These are phyloP conservation scores for Meiosimyza decipiens DNA, from an alignment of 2,888 invertebrate species.

Conservation along the genomic window DNA sequence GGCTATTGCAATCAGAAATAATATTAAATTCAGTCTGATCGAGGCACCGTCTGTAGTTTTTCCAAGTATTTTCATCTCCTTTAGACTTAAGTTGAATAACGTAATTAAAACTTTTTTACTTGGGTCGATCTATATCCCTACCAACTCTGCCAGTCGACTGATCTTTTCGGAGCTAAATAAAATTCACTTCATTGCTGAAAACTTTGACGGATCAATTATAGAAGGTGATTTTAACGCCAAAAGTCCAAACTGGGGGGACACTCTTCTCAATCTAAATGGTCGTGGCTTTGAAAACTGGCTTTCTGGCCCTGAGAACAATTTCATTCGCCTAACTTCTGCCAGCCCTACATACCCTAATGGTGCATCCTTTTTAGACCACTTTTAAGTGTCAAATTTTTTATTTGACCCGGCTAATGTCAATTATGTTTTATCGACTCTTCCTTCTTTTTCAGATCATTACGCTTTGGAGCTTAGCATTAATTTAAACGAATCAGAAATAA, in stretches of 20 bases:
- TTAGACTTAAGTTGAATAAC: not conserved
- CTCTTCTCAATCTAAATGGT: too few species aligned
- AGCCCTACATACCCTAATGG: too few species aligned
- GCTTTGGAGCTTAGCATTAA: too few species aligned
- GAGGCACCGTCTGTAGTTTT: not conserved
- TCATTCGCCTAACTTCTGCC: too few species aligned
- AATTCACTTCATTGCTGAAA: not conserved
- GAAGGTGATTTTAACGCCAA: conserved; percentile 15
- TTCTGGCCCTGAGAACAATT: too few species aligned
- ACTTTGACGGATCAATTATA: conserved; percentile 3
- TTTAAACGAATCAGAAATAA: too few species aligned
- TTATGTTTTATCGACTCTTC: too few species aligned
- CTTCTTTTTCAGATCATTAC: too few species aligned
- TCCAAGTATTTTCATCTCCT: not conserved
- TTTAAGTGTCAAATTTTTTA: too few species aligned
- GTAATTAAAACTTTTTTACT: not conserved
- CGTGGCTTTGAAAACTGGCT: too few species aligned
- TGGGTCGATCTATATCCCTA: conserved; percentile 10
- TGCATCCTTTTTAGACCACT: too few species aligned
- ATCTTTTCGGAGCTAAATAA: not conserved
- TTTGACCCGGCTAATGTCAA: too few species aligned
- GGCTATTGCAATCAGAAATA: not conserved
- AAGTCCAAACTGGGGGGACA: not conserved
- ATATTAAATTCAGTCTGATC: not conserved
- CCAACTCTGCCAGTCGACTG: not conserved